Conservation (phyloP, 2,888 invertebrate genomes). For the Phyto melanocephala region DNA sequence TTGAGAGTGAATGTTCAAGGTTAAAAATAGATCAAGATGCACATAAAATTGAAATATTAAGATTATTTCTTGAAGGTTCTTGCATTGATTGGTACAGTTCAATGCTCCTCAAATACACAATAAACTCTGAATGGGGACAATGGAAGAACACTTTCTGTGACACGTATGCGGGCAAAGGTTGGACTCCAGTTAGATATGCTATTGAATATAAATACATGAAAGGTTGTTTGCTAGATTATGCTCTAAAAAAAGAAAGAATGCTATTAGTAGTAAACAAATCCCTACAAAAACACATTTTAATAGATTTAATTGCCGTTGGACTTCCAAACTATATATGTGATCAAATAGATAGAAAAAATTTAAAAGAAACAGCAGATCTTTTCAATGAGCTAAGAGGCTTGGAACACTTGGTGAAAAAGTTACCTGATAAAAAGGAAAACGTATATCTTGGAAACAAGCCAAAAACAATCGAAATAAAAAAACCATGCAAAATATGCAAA, state of each 20-base stretch:
- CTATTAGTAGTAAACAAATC: conserved; percentile 48
- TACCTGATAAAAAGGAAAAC: background rate
- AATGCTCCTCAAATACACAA: conserved; percentile 63
- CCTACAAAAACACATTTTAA: conserved; percentile 45
- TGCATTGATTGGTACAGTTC: conserved; percentile 65
- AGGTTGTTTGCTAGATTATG: conserved; percentile 68
- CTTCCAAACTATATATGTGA: conserved; percentile 66
- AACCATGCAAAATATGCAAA: conserved; percentile 37
- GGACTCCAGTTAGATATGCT: conserved; percentile 67
- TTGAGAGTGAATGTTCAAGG: too few relatives aligned
- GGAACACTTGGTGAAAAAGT: conserved; percentile 35
- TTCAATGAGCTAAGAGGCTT: conserved; percentile 69
- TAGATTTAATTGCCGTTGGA: conserved; percentile 70
- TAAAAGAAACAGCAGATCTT: conserved; percentile 69
- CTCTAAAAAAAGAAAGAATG: conserved; percentile 61
- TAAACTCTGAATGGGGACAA: conserved; percentile 61
- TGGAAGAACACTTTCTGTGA: conserved; percentile 66
- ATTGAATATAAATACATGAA: conserved; percentile 66
- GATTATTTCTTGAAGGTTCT: conserved; percentile 48
- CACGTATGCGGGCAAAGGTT: conserved; percentile 68
- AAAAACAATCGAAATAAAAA: conserved; percentile 29
- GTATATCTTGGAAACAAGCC: background rate
- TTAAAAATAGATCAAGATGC: conserved; percentile 21
- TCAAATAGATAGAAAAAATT: conserved; percentile 70
- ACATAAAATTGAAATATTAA: conserved; percentile 46